Evolutionary conservation across 2,113 vertebrate species (phyloP).

Genomic region (Sialia sialis): DNA sequence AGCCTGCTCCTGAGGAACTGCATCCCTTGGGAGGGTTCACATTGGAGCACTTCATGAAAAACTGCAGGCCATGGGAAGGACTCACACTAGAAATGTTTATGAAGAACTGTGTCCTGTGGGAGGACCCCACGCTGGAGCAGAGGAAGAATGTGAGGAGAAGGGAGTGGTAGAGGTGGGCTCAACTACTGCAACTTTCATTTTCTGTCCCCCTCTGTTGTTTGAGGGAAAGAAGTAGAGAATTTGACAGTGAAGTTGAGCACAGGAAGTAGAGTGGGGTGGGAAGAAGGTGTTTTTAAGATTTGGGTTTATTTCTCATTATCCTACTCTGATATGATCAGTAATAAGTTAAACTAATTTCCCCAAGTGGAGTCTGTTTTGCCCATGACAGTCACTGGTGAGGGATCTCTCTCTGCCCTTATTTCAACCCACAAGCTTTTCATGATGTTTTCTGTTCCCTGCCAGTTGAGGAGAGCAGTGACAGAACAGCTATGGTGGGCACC

Average conservation of each 20-base stretch:
- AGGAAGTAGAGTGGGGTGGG: background rate
- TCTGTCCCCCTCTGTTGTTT: fast-evolving
- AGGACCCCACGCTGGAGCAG: background rate
- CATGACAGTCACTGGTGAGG: background rate
- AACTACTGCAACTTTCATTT: background rate
- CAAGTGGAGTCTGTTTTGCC: background rate
- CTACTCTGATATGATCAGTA: background rate
- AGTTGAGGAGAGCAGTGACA: background rate
- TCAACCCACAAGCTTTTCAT: background rate
- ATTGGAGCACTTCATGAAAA: background rate
- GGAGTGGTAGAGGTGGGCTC: background rate
- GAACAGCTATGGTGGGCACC: background rate
- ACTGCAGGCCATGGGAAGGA: background rate
- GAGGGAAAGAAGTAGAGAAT: background rate
- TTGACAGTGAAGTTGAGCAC: background rate
- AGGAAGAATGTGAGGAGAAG: background rate
- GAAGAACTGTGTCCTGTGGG: background rate
- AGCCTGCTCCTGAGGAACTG: background rate
- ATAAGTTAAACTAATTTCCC: background rate
- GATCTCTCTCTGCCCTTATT: background rate
- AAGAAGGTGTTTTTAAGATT: background rate
- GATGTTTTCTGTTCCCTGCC: background rate
- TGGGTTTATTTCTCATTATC: background rate
- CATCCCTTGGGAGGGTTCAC: background rate
- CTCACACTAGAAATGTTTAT: background rate